These are phyloP conservation scores for Characodon lateralis DNA, from an alignment of 2,797 vertebrate genomes.

Conservation along the genomic window DNA sequence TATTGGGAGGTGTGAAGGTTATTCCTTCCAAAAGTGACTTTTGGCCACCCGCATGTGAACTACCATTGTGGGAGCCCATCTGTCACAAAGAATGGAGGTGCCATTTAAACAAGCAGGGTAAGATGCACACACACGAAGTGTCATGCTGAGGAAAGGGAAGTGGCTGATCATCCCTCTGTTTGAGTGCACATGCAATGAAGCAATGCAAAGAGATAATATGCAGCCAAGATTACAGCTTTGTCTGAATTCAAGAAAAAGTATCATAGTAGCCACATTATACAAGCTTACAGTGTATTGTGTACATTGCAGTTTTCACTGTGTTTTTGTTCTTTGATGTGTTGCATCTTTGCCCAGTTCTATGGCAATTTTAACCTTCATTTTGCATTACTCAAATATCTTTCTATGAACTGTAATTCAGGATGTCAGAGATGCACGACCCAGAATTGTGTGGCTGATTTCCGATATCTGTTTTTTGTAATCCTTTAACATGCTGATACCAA, in stretches of 20 bases:
- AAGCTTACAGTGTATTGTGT: not conserved
- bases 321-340: not conserved
- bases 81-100: slow-evolving; percentile 63
- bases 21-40: slow-evolving; percentile 70
- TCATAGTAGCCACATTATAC: slow-evolving; percentile 22
- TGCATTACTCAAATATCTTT: not conserved
- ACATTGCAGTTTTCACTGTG: not conserved
- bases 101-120: slow-evolving; percentile 49
- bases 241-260: slow-evolving; percentile 38
- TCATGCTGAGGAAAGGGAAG: slow-evolving; percentile 67
- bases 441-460: not conserved
- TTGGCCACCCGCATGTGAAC: slow-evolving; percentile 58
- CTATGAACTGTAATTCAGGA: not conserved
- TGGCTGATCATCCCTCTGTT: slow-evolving; percentile 62
- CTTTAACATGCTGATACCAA: not conserved
- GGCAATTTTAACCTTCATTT: not conserved
- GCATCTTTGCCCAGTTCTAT: not conserved
- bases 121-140: slow-evolving; percentile 35
- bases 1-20: slow-evolving; percentile 66
- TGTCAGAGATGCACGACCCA: not conserved
- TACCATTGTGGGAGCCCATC: slow-evolving; percentile 69
- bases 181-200: slow-evolving; percentile 51
- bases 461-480: too few species aligned
- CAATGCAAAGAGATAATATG: slow-evolving; percentile 49
- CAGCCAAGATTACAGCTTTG: slow-evolving; percentile 46